Conservation (phyloP, 2,113 vertebrate species). For the Engystomops pustulosus region DNA sequence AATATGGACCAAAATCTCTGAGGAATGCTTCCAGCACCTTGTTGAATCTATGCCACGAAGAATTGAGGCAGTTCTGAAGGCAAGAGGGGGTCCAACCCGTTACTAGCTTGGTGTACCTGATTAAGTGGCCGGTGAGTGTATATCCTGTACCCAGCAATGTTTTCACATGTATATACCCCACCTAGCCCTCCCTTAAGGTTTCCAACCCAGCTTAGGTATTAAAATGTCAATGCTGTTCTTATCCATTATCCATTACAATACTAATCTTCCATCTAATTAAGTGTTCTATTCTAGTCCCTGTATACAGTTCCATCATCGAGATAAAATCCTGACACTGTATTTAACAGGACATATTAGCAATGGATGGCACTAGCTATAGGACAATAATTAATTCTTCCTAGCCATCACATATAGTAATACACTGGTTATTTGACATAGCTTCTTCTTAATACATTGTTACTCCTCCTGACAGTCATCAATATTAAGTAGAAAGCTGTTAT, state of each 20-base stretch:
- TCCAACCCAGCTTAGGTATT: too few species aligned
- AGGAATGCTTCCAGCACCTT: too few species aligned
- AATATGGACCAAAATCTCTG: too few species aligned
- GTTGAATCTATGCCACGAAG: too few species aligned
- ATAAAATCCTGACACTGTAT: not conserved
- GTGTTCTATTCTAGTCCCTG: not conserved
- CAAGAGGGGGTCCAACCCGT: too few species aligned
- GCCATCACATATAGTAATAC: not conserved
- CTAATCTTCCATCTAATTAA: not conserved
- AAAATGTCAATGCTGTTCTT: not conserved
- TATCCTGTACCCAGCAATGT: too few species aligned
- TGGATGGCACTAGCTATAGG: not conserved
- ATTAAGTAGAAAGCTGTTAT: slow-evolving; percentile 7
- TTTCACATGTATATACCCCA: too few species aligned
- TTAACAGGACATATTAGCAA: not conserved
- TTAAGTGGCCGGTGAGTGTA: too few species aligned
- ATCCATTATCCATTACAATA: not conserved
- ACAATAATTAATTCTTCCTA: not conserved
- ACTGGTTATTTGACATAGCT: not conserved
- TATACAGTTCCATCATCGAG: not conserved
- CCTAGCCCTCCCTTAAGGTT: too few species aligned
- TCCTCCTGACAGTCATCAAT: slow-evolving; percentile 5
- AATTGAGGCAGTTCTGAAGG: too few species aligned
- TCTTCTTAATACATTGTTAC: not conserved
- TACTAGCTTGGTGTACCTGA: too few species aligned